Base-by-base conservation (phyloP, 2,113 vertebrate species). In the Phocoena sinus region DNA sequence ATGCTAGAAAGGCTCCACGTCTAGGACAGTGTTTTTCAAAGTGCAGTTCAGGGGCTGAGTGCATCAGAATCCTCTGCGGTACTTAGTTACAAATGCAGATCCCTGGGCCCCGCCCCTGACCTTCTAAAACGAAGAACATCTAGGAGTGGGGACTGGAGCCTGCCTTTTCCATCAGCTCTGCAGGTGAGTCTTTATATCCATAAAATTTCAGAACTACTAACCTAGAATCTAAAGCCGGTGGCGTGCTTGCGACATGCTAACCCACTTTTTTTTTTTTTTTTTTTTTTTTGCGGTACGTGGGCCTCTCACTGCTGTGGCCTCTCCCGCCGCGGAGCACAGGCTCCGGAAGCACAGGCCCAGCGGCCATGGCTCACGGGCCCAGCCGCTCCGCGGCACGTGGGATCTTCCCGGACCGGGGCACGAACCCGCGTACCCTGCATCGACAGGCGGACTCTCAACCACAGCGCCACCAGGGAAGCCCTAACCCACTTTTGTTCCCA, bases 141-240 rank as follows among this genome's bases (percentile, higher is more conserved):
- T 8, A 18, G 12, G 28, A 65, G 67, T 38, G 25, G 33, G 71
- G 17, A 41, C 20, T 28, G 41, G 38, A 50, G 41, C 14, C 36
- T 94, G 41, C 21, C 41, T 26, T 94, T 77, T 71, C 53, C 38
- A 26, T 28, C 36, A 68, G 74, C 6, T 5, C 23, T 33, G 20
- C 5, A 53, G 18, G 11, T 70, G 60, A 76, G 47, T 94, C 15
- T 44, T 82, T 44, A 73, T 0, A 21, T 4, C 67, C 12, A 53
- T 36, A 82, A 95, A 85, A 70, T 25, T 36, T 26, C 60, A 91
- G 58, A 44, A 73, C 68, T 41, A 65, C 26, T 28, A 62, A 44
- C 62, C 93, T 97, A 97, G 96, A 91, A 94, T 96, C 71, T 94
- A 68, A 97, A 97, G 98, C 98, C 92, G 94, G 94, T 97, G 92